Evolutionary conservation across 2,113 vertebrate genomes (phyloP), one percentile per base, ranked within the genome.

Genomic region (Apus apus): DNA sequence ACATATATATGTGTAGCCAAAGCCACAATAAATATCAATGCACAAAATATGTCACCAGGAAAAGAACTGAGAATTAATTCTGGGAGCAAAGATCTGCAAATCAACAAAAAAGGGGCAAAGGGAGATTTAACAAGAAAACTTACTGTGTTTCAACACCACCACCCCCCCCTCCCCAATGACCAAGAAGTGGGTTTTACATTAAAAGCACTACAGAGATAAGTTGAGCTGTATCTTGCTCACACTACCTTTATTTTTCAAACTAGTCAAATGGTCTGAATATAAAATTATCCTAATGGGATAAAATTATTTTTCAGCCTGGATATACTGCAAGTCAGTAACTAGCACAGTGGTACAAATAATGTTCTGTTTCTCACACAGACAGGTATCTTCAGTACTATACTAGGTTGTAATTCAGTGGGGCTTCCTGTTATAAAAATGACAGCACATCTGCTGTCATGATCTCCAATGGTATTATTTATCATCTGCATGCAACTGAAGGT

Each of bases 21-120:
- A 80, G 22, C 13, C 70, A 93, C 57, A 61, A 54, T 85, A 97
- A 96, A 95, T 90, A 96, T 87, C 76, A 90, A 89, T 80, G 92
- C 45, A n/a, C 50, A 70, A 76, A 78, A 81, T 72, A 30, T 87
- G 75, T 89, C 89, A 90, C 50, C 73, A 45, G 26, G 54, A 92
- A 27, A 87, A 25, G 20, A 61, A 38, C 82, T 64, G 54, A 62
- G 60, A 77, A 78, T 50, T 82, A 54, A 62, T 74, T 65, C 65
- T 57, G 22, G 29, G 30, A 83, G 23, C 34, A 54, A 72, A 93
- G 45, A 73, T 57, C 82, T 96, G 16, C 40, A 83, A 76, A 74
- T 86, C 85, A 90, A 43, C 60, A 82, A 54, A 60, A 94, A 78
- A 30, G 9, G 11, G 23, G 9, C 5, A 0, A 73, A 65, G 15